These are phyloP conservation scores for Martes martes DNA, from an alignment of 2,113 vertebrate genomes.

Conservation along the genomic window DNA sequence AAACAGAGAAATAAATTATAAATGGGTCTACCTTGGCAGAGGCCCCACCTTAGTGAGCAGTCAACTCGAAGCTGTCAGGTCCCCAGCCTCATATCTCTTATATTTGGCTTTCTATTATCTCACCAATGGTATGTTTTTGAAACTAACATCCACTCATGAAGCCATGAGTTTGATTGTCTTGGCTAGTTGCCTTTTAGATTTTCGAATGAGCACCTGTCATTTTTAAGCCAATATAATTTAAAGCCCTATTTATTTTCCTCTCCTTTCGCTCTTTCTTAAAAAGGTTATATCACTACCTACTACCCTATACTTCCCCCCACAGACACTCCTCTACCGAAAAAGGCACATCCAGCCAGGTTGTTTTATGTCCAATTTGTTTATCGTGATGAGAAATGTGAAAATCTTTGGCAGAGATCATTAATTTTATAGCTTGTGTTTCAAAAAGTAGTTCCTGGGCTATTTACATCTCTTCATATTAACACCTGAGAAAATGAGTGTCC, in stretches of 20 bases:
- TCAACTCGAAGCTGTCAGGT: neutral
- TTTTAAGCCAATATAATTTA: constrained; percentile 53
- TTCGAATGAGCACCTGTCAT: neutral
- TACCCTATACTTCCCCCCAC: neutral
- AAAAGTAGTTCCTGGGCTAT: constrained; percentile 48
- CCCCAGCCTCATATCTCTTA: constrained; percentile 24
- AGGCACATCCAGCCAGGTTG: neutral
- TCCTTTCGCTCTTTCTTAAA: neutral
- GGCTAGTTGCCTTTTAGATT: neutral
- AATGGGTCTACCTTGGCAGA: neutral
- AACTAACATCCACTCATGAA: neutral
- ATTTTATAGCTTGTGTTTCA: constrained; percentile 74
- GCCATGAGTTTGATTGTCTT: neutral
- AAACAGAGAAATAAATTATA: neutral
- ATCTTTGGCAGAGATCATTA: constrained; percentile 71
- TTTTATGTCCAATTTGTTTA: constrained; percentile 69
- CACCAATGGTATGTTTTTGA: neutral
- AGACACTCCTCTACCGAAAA: neutral
- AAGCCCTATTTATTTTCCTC: neutral
- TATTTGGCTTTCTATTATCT: neutral
- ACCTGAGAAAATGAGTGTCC: constrained; percentile 65
- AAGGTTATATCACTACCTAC: constrained; percentile 33
- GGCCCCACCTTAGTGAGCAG: neutral
- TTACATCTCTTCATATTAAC: constrained; percentile 63
- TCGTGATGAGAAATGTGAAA: constrained; percentile 59